These are phyloP conservation scores for Epistrophe grossulariae DNA, from an alignment of 2,888 invertebrate genomes.

Conservation along the genomic window DNA sequence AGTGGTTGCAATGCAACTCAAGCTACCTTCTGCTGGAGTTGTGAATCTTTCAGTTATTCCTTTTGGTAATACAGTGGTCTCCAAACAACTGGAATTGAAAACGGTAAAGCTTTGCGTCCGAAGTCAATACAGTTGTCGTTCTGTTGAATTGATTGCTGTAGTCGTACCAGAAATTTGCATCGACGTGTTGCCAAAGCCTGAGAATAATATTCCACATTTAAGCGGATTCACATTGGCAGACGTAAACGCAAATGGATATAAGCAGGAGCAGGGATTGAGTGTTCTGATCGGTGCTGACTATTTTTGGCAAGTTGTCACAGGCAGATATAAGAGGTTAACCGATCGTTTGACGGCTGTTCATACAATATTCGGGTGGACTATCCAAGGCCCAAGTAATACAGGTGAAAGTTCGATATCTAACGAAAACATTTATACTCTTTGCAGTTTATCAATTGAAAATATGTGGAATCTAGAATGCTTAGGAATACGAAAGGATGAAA, in stretches of 20 bases:
- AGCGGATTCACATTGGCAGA: slow-evolving; percentile 6
- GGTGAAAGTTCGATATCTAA: background rate
- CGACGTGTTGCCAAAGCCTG: background rate
- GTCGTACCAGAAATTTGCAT: slow-evolving; percentile 18
- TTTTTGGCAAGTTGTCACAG: slow-evolving; percentile 10
- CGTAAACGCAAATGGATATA: background rate
- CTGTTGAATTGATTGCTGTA: background rate
- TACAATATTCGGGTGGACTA: slow-evolving; percentile 8
- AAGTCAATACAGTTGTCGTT: slow-evolving; percentile 14
- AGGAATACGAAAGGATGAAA: slow-evolving; percentile 13
- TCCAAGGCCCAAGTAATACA: background rate
- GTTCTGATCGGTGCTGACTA: background rate
- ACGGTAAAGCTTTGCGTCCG: background rate
- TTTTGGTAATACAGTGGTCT: background rate
- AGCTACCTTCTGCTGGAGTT: background rate
- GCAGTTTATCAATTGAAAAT: slow-evolving; percentile 5
- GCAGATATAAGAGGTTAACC: too few relatives aligned
- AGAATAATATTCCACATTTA: background rate
- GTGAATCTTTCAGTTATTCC: background rate
- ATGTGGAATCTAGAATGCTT: slow-evolving; percentile 19
- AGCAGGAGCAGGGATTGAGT: background rate
- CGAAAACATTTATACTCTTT: slow-evolving; percentile 13
- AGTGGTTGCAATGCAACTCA: slow-evolving; percentile 4
- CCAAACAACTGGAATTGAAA: slow-evolving; percentile 3
- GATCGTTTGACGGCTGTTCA: background rate